phyloP scores from a whole-genome alignment of 2,113 vertebrate species.

The Myiagra hebetior region DNA sequence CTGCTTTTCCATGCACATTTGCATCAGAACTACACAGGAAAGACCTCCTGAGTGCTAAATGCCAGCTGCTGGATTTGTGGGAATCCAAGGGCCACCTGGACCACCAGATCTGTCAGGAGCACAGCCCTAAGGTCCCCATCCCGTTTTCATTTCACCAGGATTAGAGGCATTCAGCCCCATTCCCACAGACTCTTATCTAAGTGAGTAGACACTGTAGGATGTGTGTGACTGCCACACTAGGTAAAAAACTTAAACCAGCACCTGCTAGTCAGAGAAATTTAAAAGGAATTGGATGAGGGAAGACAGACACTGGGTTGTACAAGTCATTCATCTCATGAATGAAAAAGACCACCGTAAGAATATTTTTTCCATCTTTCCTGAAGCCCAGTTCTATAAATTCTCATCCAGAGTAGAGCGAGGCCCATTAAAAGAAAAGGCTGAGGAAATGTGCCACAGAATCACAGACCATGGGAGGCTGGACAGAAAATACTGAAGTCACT shows the following conservation, averaged over 20 bases:
- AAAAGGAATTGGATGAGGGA: neutral
- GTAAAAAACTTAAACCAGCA: neutral
- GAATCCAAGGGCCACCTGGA: neutral
- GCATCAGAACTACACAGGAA: neutral
- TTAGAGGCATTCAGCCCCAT: neutral
- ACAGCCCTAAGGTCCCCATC: neutral
- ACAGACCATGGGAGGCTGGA: neutral
- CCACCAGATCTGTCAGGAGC: neutral
- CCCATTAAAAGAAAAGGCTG: neutral
- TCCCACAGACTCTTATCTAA: neutral
- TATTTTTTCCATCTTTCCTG: neutral
- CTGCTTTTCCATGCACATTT: neutral
- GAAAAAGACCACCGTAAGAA: neutral
- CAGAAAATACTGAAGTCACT: neutral
- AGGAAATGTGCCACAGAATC: neutral
- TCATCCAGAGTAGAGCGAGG: neutral
- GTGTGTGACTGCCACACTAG: neutral
- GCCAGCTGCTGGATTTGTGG: neutral
- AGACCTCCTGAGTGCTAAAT: fast-evolving
- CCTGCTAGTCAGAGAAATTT: neutral
- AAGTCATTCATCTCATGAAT: neutral
- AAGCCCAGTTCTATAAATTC: neutral
- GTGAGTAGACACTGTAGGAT: neutral
- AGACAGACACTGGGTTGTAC: neutral
- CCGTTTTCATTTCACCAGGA: neutral